Evolutionary conservation across 64 coral and sea anemone genomes (phyloP), one percentile per base, ranked within the genome.

Genomic region (Cladopsammia gracilis): DNA sequence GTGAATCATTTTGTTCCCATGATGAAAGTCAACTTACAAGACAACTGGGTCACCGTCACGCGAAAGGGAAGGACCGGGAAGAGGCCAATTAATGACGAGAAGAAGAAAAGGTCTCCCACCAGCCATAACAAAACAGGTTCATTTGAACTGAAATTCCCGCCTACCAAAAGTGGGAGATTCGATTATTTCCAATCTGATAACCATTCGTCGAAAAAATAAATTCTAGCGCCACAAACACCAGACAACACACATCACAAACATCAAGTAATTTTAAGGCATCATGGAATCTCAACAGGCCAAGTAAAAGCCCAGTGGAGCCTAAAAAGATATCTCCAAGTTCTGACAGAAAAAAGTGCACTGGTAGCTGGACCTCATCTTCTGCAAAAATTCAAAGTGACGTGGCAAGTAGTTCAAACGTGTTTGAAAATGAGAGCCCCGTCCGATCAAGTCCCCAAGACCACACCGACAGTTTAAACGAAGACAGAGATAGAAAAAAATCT

Each of bases 1-100:
- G n/a, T n/a, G n/a, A n/a, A n/a, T n/a, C n/a, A n/a, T n/a, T 80
- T 80, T 80, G 61, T 64, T 64, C 61, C 61, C 61, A 10, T 64
- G 61, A 13, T 64, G 61, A 64, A 64, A 64, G 61, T 64, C 13
- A 15, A 64, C 61, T 13, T 15, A 64, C 9, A 64, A 15, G 61
- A 64, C 61, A 64, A 64, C 7, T 64, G 61, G 61, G 13, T 64
- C 61, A 64, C 61, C 1, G 61, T 64, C 61, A 64, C 61, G 13
- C 7, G 61, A 64, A 64, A 64, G 61, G 9, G 61, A 10, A 64
- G 13, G 61, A 10, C 13, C 9, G 7, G 9, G 61, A 64, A 64
- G 13, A 64, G 9, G 13, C 13, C 61, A 64, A 64, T 13, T 64
- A 13, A 64, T 15, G 61, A 10, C 61, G 61, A 64, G 13, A 64